Percentiles rank a stretch among this genome's conserved stretches.
Evolutionary conservation across 2,797 vertebrate species (phyloP).

Genomic region (Karalla daura): DNA sequence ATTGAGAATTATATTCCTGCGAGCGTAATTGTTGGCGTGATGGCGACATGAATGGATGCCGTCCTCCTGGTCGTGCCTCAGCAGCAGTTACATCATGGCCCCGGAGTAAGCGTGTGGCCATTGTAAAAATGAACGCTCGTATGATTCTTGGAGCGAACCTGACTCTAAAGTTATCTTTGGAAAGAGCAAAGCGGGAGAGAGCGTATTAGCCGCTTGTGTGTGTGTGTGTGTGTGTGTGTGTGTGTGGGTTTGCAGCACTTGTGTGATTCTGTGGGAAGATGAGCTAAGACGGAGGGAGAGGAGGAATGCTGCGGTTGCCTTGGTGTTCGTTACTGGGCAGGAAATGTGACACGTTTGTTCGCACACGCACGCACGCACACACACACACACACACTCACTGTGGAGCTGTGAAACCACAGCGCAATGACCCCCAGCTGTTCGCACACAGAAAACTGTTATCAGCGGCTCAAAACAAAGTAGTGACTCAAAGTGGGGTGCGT

Average conservation of each 20-base stretch:
- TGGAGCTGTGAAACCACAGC: constrained; percentile 78
- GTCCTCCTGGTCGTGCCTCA: constrained; percentile 47
- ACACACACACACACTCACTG: constrained; percentile 28
- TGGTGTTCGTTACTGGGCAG: constrained; percentile 61
- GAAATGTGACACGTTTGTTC: constrained; percentile 70
- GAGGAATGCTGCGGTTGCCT: constrained; percentile 79
- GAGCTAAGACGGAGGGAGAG: constrained; percentile 68
- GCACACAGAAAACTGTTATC: constrained; percentile 62
- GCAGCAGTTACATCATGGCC: constrained; percentile 70
- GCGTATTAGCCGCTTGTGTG: constrained; percentile 35
- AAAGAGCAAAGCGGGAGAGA: constrained; percentile 40
- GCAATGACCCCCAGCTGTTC: constrained; percentile 80
- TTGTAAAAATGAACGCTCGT: constrained; percentile 54
- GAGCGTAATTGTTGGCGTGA: constrained; percentile 71
- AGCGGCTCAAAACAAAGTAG: constrained; percentile 53
- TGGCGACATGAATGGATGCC: constrained; percentile 64
- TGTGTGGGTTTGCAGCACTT: constrained; percentile 39
- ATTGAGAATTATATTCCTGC: constrained; percentile 71
- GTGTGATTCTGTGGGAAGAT: constrained; percentile 71
- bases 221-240: not conserved
- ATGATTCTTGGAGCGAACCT: constrained; percentile 70
- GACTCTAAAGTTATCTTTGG: constrained; percentile 72
- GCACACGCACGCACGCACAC: constrained; percentile 6
- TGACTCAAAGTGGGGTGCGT: constrained; percentile 46
- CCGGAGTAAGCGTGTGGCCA: constrained; percentile 57